Conservation (phyloP, 2,797 vertebrate genomes). For the Tragopan temminckii region DNA sequence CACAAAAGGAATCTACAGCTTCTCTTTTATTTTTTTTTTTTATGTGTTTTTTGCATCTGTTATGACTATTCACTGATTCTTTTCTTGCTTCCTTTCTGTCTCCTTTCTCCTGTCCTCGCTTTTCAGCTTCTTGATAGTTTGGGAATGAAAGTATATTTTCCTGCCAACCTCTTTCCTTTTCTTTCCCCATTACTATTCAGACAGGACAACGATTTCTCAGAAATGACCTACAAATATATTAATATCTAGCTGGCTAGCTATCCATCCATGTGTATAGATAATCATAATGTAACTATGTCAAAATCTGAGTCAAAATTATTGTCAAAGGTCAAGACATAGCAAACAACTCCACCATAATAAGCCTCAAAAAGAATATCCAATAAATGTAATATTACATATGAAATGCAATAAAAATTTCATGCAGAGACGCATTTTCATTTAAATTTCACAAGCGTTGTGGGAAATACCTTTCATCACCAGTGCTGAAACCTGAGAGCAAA, state of each 20-base stretch:
- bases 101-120: not conserved
- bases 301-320: not conserved
- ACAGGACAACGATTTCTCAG: not conserved
- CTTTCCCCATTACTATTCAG: not conserved
- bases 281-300: not conserved
- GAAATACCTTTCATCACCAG: not conserved
- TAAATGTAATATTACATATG: not conserved
- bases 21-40: not conserved
- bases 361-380: not conserved
- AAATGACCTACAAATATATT: constrained; percentile 5
- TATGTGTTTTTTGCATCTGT: not conserved
- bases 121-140: not conserved
- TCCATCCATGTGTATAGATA: not conserved
- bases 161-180: not conserved
- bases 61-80: not conserved
- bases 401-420: not conserved
- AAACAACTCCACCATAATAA: not conserved
- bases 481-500: not conserved
- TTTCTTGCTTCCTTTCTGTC: not conserved
- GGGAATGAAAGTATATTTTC: not conserved
- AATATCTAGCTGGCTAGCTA: not conserved
- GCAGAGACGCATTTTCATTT: not conserved
- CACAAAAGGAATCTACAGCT: not conserved
- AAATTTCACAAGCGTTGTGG: not conserved
- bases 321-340: not conserved